Conservation (phyloP, 1,140 invertebrate species). For the Bemisia tabaci region DNA sequence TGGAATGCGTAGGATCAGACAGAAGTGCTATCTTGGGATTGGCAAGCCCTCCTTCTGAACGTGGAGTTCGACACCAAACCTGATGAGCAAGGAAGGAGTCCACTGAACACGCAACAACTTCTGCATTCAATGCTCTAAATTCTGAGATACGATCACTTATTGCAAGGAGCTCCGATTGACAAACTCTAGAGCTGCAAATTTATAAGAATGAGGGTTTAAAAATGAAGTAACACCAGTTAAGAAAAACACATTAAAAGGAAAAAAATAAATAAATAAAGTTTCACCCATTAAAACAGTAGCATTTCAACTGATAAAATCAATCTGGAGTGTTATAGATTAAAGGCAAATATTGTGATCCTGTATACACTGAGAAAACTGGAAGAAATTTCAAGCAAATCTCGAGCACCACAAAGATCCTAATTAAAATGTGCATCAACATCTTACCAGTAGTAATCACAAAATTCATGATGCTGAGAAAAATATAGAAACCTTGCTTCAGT, state of each 20-base stretch:
- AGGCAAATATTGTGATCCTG: no score
- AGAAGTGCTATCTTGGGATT: constrained; percentile 93
- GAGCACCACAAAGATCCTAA: no score
- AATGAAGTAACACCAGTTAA: no score
- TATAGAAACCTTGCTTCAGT: no score
- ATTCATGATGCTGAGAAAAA: no score
- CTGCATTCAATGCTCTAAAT: constrained; percentile 69
- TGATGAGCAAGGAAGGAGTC: constrained; percentile 85
- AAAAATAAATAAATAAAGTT: constrained; percentile 6
- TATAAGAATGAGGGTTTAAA: no score
- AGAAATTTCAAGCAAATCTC: no score
- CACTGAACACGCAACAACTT: constrained; percentile 74
- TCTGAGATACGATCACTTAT: constrained; percentile 77
- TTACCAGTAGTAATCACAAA: no score
- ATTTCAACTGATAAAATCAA: background rate
- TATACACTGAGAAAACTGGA: no score
- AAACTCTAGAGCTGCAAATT: constrained; percentile 72
- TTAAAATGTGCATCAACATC: no score
- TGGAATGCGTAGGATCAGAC: constrained; percentile 80
- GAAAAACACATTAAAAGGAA: no score
- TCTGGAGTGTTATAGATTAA: background rate
- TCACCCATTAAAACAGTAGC: constrained; percentile 1
- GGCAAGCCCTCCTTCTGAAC: constrained; percentile 90
- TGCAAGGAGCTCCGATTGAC: constrained; percentile 86
- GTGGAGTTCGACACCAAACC: constrained; percentile 88